Base-by-base conservation (phyloP, 92 coral and sea anemone species). In the Palythoa grandis region DNA sequence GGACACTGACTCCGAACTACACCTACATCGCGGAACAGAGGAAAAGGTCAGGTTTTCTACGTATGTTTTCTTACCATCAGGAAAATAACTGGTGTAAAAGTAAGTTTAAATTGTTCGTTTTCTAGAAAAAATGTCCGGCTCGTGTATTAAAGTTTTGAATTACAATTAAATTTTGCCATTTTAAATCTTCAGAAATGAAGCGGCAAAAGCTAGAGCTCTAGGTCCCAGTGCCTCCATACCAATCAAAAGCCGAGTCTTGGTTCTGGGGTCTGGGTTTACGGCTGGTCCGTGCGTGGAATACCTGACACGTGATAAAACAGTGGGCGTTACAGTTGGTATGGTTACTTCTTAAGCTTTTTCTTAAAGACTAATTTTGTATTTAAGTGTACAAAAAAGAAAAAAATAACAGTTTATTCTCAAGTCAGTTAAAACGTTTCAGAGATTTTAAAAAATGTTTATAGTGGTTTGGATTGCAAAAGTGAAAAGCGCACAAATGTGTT, bases 191-290 rank as follows among this genome's bases (percentile, higher is more conserved):
- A 94, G 98, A 52, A 91, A 88, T 74, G 98, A 94, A 63, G 95
- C 86, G 66, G 93, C 98, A 1, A 94, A 94, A 77, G 88, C 98
- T 17, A 88, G 98, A 43, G 94, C 98, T 16, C 88, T 94, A 12
- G 98, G 98, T 40, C 94, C 98, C 37, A 92, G 52, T 76, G 86
- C 60, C 15, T 75, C 98, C 40, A 78, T 88, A 7, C 94, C 98
- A 22, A 90, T 96, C 65, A 93, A 89, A 48, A 95, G 93, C 68
- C 90, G 92, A 63, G 98, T 95, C 7, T 89, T 96, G 75, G 65
- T 96, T 23, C 93, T 96, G 58, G 98, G 98, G 19, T 90, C 95
- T 50, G 98, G 98, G 19, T 91, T 95, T 66, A 93, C 95, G 68
- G 91, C 92, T n/a, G 98, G 92, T 14, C 98, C 98, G 2, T 87